Conservation (phyloP, 2,113 vertebrate species). For the Cettia cetti region DNA sequence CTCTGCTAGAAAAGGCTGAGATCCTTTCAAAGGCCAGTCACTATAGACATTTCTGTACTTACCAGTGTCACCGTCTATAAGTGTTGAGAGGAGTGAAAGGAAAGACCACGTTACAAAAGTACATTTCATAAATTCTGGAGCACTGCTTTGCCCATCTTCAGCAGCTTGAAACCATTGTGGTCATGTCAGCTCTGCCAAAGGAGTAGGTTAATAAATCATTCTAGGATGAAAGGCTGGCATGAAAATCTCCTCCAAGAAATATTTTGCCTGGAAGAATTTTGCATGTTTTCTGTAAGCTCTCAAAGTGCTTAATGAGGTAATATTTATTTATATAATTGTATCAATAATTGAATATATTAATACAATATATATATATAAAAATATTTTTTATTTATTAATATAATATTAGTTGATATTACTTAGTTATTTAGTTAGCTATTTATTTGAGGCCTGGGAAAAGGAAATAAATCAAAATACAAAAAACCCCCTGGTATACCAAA, state of each 20-base stretch:
- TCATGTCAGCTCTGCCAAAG: neutral
- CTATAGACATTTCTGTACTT: neutral
- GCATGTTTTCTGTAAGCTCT: neutral
- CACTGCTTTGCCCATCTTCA: neutral
- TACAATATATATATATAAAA: no score
- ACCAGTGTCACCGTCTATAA: accelerated
- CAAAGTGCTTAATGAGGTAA: neutral
- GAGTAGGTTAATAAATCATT: neutral
- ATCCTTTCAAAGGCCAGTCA: neutral
- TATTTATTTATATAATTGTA: neutral
- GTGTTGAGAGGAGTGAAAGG: neutral
- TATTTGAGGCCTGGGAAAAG: neutral
- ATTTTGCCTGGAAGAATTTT: neutral
- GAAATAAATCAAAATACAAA: neutral
- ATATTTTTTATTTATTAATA: neutral
- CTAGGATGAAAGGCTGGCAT: neutral
- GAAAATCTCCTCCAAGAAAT: neutral
- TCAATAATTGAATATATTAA: neutral
- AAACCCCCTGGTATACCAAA: no score
- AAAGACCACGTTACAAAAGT: neutral
- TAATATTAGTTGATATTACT: neutral
- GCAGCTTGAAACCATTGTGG: neutral
- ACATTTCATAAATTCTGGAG: neutral
- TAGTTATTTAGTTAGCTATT: neutral
- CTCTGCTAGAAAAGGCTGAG: neutral